Percentiles rank a stretch among this genome's conserved stretches.
These are phyloP conservation scores for Archilochus colubris DNA, from an alignment of 2,113 vertebrate genomes.

Conservation along the genomic window DNA sequence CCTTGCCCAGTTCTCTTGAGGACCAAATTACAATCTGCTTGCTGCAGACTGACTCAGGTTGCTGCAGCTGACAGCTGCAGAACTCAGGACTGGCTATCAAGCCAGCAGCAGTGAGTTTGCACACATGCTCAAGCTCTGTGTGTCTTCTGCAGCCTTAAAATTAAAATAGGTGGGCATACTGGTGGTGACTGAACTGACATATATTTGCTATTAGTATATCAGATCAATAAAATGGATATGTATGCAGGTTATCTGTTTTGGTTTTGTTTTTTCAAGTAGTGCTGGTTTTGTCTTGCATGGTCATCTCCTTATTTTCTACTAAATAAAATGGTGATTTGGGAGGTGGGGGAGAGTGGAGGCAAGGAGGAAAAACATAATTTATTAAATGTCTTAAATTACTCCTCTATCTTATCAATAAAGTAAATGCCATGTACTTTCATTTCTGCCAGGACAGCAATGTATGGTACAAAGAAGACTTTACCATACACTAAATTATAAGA, in stretches of 20 bases:
- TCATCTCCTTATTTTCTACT: background rate
- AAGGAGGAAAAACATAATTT: background rate
- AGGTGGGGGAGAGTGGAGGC: background rate
- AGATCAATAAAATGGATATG: background rate
- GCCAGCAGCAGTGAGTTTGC: slow-evolving; percentile 50
- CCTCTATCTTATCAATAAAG: background rate
- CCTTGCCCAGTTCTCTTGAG: background rate
- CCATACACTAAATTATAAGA: background rate
- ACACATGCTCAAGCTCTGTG: background rate
- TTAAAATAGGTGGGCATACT: background rate
- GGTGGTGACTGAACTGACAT: background rate
- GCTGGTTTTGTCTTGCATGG: background rate
- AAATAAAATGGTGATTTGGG: background rate
- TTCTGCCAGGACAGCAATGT: background rate
- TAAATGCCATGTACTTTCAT: background rate
- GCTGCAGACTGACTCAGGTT: slow-evolving; percentile 18
- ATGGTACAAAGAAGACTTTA: background rate
- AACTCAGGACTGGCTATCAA: background rate
- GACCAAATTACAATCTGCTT: slow-evolving; percentile 7
- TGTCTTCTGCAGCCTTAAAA: background rate
- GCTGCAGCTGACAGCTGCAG: slow-evolving; percentile 59
- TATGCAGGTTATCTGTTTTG: background rate
- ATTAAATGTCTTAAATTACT: background rate
- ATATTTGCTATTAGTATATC: background rate
- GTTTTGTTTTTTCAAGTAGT: background rate